Conservation (phyloP, 2,113 vertebrate species). For the Bungarus multicinctus region DNA sequence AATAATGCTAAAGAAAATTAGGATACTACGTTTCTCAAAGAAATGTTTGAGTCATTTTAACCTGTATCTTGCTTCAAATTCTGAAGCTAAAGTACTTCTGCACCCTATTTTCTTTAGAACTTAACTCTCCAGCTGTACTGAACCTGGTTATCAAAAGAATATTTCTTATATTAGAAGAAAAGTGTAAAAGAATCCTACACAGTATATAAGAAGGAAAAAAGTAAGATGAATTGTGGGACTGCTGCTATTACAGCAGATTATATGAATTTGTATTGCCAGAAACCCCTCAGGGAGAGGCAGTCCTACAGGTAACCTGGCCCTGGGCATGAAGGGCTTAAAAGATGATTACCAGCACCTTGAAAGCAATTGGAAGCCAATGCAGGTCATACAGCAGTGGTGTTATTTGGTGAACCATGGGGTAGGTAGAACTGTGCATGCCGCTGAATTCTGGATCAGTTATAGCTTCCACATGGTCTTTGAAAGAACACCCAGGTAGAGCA, state of each 20-base stretch:
- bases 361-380: not conserved
- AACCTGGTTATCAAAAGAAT: not conserved
- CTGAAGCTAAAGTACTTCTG: not conserved
- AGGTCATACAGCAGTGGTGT: not conserved
- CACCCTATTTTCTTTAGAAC: not conserved
- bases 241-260: not conserved
- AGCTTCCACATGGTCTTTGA: not conserved
- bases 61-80: not conserved
- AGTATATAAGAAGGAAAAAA: not conserved
- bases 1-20: not conserved
- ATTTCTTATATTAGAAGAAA: constrained; percentile 8
- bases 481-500: not conserved
- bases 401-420: not conserved
- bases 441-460: not conserved
- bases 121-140: not conserved
- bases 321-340: not conserved
- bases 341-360: not conserved
- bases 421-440: not conserved
- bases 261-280: not conserved
- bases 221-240: not conserved
- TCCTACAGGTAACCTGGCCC: not conserved
- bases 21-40: not conserved
- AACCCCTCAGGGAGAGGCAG: not conserved
- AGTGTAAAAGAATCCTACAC: not conserved
- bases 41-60: not conserved